Percentiles rank a stretch among this genome's conserved stretches.
These are phyloP conservation scores for Gymnopithys bicolor DNA, from an alignment of 2,797 vertebrate genomes.

Conservation along the genomic window DNA sequence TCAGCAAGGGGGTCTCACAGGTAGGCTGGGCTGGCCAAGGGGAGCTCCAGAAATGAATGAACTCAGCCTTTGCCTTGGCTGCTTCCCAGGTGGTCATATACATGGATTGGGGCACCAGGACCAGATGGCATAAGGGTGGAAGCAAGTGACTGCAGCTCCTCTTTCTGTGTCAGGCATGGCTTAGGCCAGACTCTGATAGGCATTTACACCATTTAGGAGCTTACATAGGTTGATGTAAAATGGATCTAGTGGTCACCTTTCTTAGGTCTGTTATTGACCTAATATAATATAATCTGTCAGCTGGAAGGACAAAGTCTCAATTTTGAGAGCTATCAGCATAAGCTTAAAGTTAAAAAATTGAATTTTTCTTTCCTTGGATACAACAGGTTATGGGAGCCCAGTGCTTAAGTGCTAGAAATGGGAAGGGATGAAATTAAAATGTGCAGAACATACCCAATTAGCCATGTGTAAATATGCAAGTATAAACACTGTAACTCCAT, in stretches of 20 bases:
- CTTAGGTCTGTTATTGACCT: neutral
- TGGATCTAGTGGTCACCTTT: neutral
- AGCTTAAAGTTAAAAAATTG: neutral
- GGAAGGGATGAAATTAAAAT: neutral
- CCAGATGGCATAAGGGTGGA: fast-evolving
- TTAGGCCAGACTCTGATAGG: neutral
- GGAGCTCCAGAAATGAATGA: neutral
- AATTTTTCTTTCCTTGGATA: neutral
- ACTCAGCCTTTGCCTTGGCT: neutral
- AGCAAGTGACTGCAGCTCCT: neutral
- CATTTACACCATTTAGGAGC: neutral
- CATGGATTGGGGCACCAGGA: fast-evolving
- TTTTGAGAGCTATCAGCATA: neutral
- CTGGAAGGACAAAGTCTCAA: neutral
- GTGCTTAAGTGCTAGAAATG: neutral
- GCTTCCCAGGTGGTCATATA: neutral
- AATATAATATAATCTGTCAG: neutral
- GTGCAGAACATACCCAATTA: neutral
- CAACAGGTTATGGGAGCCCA: neutral
- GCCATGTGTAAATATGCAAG: neutral
- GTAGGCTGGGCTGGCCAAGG: neutral
- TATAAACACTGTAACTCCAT: neutral
- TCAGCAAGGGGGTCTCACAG: neutral
- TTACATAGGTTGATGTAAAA: neutral
- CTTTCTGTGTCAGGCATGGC: fast-evolving